These are phyloP conservation scores for Micrastur ruficollis DNA, from an alignment of 2,797 vertebrate genomes.

Conservation along the genomic window DNA sequence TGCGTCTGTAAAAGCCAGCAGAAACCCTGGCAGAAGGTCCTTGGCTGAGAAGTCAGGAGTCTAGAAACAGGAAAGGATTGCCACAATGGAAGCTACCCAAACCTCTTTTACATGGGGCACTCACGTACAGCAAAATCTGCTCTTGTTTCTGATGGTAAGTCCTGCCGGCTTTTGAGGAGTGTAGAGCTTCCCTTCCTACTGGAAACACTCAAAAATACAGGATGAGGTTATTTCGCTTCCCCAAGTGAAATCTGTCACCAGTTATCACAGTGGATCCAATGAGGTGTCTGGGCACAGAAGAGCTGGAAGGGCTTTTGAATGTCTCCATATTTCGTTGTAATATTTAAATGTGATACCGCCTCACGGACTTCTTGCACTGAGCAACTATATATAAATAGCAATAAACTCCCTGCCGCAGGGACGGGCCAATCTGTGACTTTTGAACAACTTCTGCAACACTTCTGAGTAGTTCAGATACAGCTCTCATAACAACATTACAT, in stretches of 20 bases:
- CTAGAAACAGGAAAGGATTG: slow-evolving; percentile 2
- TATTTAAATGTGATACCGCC: not conserved
- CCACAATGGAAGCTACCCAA: not conserved
- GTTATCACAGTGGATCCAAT: not conserved
- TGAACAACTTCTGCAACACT: not conserved
- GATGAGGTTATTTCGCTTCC: not conserved
- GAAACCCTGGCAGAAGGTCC: not conserved
- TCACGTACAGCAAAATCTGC: not conserved
- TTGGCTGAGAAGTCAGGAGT: not conserved
- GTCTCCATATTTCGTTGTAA: not conserved
- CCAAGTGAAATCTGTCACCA: not conserved
- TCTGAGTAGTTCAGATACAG: not conserved
- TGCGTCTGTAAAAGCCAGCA: slow-evolving; percentile 7
- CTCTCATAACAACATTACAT: not conserved
- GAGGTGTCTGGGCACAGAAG: not conserved
- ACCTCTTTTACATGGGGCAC: not conserved
- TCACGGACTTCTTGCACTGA: not conserved
- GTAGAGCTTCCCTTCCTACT: not conserved
- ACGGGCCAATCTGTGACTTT: not conserved
- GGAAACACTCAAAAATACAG: not conserved
- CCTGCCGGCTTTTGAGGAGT: not conserved
- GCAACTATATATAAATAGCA: not conserved
- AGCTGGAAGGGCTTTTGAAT: not conserved
- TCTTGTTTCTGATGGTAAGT: not conserved
- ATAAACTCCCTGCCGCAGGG: not conserved